Percentiles rank a stretch among this genome's conserved stretches.
These are phyloP conservation scores for Tangachromis dhanisi DNA, from an alignment of 2,113 vertebrate species.

Conservation along the genomic window DNA sequence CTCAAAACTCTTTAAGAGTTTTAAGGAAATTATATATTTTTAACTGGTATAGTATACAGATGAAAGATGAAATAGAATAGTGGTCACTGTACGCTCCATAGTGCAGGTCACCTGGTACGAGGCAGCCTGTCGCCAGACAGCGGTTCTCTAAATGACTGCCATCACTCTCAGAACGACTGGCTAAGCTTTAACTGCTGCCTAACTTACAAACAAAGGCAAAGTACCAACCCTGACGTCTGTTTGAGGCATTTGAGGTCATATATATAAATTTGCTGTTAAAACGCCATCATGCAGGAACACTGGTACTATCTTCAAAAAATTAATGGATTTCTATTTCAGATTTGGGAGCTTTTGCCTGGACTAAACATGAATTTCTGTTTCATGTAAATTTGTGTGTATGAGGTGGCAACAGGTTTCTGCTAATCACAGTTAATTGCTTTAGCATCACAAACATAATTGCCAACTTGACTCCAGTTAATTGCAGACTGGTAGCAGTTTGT, in stretches of 20 bases:
- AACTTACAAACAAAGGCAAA: background rate
- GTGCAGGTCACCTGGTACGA: background rate
- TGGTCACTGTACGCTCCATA: background rate
- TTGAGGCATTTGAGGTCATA: background rate
- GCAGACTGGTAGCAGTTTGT: background rate
- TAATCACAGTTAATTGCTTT: background rate
- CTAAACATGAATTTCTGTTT: background rate
- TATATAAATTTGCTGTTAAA: background rate
- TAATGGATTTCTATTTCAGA: background rate
- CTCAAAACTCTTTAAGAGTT: background rate
- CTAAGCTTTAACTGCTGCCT: background rate
- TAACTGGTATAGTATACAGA: background rate
- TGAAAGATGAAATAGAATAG: background rate
- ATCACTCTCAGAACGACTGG: background rate
- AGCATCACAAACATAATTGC: background rate
- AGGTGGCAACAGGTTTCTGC: background rate
- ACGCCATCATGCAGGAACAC: rapidly evolving
- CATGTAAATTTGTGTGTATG: background rate
- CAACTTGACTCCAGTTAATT: background rate
- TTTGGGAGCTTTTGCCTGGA: background rate
- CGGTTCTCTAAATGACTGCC: background rate
- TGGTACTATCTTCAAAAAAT: background rate
- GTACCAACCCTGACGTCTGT: background rate
- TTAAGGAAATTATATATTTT: background rate
- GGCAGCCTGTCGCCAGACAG: background rate